Base-by-base conservation (phyloP, 2,797 vertebrate species). In the Potorous gilbertii region DNA sequence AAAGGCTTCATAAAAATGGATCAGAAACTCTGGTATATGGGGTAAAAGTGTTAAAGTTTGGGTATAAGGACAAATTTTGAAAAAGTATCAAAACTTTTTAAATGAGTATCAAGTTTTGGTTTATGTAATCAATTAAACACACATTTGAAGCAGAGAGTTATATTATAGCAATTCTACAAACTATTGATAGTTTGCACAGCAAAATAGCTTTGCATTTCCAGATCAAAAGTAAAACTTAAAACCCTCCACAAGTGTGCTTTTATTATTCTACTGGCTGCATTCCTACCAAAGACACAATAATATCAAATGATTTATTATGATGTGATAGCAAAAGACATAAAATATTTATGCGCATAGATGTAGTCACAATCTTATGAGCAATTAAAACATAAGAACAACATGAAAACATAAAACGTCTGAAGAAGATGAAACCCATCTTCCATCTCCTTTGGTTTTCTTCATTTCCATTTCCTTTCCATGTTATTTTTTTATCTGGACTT, bases 231-330 rank as follows among this genome's bases (percentile, higher is more conserved):
- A 94, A 92, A 96, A 56, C 40, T 91, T 95, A 92, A 96, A 94
- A 57, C 55, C 96, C 96, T 90, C 93, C 92, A 74, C 66, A 97
- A 98, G 93, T 96, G 93, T n/a, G 1, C 9, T 94, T 97, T 97
- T 97, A 96, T 98, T 98, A 90, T 93, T 89, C 0, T 92, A 96
- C 96, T 97, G 94, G 50, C 94, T 97, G 91, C 92, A 94, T 98
- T 98, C 95, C 95, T 98, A 98, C 96, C 97, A 97, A 98, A 97
- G 92, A 95, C n/a, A 97, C 96, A 97, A 97, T 95, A 96, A 97
- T 98, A 97, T 97, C 90, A 96, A 95, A 91, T 98, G 90, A 93
- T 97, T 98, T 98, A 97, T 98, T 97, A 95, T 96, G 90, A 96
- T 98, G 93, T 96, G 94, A 95, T 96, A 97, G 94, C 96, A 97